phyloP scores from a whole-genome alignment of 1,140 invertebrate genomes.

The Bombus terrestris region DNA sequence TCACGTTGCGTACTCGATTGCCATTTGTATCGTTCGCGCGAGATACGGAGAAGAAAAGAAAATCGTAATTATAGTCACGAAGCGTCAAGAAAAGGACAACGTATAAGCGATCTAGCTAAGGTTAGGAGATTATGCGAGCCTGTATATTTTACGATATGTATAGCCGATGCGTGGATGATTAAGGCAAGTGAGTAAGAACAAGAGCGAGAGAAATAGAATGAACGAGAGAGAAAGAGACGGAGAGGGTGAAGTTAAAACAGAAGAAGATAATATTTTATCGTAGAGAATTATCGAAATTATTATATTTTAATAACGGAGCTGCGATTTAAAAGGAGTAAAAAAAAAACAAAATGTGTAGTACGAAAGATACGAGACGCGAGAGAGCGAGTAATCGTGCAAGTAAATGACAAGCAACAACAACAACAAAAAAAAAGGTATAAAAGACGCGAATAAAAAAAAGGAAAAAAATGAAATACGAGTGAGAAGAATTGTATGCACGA shows the following conservation, averaged over 20 bases:
- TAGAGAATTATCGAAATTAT: slow-evolving; percentile 54
- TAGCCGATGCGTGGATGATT: background rate
- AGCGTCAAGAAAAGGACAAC: background rate
- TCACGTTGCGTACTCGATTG: slow-evolving; percentile 20
- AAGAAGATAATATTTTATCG: slow-evolving; percentile 55
- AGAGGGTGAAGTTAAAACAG: background rate
- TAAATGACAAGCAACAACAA: background rate
- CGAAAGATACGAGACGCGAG: background rate
- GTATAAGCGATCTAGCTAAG: slow-evolving; percentile 15
- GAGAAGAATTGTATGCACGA: background rate
- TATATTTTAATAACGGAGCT: slow-evolving; percentile 48
- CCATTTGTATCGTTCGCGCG: slow-evolving; percentile 26
- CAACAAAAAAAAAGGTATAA: background rate
- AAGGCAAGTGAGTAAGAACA: background rate
- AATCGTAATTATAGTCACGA: background rate
- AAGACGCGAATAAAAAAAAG: background rate
- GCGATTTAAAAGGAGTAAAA: slow-evolving; percentile 14
- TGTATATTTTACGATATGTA: slow-evolving; percentile 39
- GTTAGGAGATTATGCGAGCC: slow-evolving; percentile 10
- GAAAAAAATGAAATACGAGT: background rate
- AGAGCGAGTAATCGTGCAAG: slow-evolving; percentile 11
- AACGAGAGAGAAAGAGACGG: background rate
- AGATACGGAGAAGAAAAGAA: background rate
- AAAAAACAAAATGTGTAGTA: background rate
- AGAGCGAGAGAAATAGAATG: background rate